phyloP scores from a whole-genome alignment of 2,797 vertebrate species.

The Chaenodraco wilsoni region DNA sequence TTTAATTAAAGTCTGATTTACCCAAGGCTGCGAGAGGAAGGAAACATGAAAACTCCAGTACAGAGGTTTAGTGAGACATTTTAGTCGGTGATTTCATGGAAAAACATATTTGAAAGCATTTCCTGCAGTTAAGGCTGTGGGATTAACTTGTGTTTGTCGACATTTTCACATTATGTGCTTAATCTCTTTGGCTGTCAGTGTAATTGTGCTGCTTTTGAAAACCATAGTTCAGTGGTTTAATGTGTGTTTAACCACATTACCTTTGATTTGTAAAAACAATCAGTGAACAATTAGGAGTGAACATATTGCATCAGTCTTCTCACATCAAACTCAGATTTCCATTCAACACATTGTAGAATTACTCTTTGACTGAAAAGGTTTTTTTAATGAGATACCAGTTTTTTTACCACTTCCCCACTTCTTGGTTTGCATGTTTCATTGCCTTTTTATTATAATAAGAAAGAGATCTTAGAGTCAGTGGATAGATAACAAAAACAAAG shows the following conservation, averaged over 20 bases:
- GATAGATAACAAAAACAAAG: slow-evolving; percentile 46
- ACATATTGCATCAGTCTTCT: slow-evolving; percentile 9
- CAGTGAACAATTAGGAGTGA: slow-evolving; percentile 7
- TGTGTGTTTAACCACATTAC: slow-evolving; percentile 7
- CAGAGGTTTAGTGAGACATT: slow-evolving; percentile 34
- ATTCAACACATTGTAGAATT: slow-evolving; percentile 3
- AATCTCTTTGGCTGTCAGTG: not conserved
- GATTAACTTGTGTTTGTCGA: slow-evolving; percentile 40
- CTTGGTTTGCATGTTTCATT: slow-evolving; percentile 30
- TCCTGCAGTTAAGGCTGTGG: slow-evolving; percentile 43
- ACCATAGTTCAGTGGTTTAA: not conserved
- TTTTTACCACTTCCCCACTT: not conserved
- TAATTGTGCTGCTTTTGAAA: slow-evolving; percentile 23
- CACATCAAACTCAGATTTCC: slow-evolving; percentile 6
- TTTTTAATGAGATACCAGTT: not conserved
- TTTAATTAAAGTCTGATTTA: slow-evolving; percentile 78
- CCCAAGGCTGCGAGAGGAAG: slow-evolving; percentile 31
- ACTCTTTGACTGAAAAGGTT: not conserved
- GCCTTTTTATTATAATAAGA: slow-evolving; percentile 17
- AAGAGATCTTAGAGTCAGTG: slow-evolving; percentile 39
- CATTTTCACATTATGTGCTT: slow-evolving; percentile 16
- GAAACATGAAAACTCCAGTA: slow-evolving; percentile 31
- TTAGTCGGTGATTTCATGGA: slow-evolving; percentile 55
- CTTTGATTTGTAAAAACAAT: slow-evolving; percentile 29
- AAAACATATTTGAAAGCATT: slow-evolving; percentile 50